Conservation (phyloP, 2,797 vertebrate species). For the Xenopus petersii region DNA sequence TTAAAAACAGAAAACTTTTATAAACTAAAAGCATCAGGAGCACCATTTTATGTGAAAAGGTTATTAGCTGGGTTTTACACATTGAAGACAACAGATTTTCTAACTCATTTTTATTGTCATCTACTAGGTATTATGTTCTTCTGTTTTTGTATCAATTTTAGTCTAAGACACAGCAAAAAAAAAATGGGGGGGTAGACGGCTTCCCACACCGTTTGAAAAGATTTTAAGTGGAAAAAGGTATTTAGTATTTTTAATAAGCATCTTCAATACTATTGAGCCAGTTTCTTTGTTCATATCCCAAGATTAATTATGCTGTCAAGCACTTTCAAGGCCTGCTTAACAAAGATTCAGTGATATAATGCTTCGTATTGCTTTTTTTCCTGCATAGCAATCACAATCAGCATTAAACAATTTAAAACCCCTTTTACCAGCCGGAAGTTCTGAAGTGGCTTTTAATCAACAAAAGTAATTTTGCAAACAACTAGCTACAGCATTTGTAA, state of each 20-base stretch:
- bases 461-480: slow-evolving; percentile 88
- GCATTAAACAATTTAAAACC: slow-evolving; percentile 96
- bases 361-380: slow-evolving; percentile 78
- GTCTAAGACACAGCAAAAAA: slow-evolving; percentile 63
- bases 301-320: slow-evolving; percentile 99
- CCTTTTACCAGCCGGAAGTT: slow-evolving; percentile 83
- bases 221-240: slow-evolving; percentile 83
- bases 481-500: slow-evolving; percentile 80
- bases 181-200: slow-evolving; percentile 73
- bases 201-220: slow-evolving; percentile 76
- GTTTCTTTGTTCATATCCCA: slow-evolving; percentile 99
- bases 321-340: slow-evolving; percentile 99
- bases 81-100: slow-evolving; percentile 66
- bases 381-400: slow-evolving; percentile 98
- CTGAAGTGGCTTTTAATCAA: slow-evolving; percentile 92
- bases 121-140: slow-evolving; percentile 75
- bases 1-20: slow-evolving; percentile 40
- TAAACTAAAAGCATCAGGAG: slow-evolving; percentile 45
- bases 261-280: slow-evolving; percentile 99
- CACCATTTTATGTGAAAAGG: slow-evolving; percentile 49
- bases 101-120: slow-evolving; percentile 77
- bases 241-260: slow-evolving; percentile 99
- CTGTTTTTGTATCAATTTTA: slow-evolving; percentile 74
- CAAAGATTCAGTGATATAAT: slow-evolving; percentile 99
- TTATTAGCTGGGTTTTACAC: slow-evolving; percentile 52